These are phyloP conservation scores for Temnothorax ravouxi DNA, from an alignment of 2,888 invertebrate species.

Conservation along the genomic window DNA sequence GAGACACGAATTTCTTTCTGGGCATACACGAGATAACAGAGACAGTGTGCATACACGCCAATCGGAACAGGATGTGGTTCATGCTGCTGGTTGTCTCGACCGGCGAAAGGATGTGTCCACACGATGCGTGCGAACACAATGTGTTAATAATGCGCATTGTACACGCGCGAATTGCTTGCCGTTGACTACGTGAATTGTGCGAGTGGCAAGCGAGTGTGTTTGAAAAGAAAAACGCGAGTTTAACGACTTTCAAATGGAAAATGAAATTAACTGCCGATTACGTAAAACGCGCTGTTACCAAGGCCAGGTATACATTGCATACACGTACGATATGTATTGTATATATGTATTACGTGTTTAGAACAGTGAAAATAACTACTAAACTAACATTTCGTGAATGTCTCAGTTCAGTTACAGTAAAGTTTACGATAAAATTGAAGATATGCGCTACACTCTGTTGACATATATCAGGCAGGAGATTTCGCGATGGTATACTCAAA, in stretches of 20 bases:
- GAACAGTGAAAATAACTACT: background rate
- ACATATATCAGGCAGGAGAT: background rate
- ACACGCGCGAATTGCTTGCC: slow-evolving; percentile 8
- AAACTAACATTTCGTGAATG: background rate
- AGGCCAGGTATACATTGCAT: background rate
- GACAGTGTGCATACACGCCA: background rate
- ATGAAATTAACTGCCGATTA: slow-evolving; percentile 9
- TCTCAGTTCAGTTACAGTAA: slow-evolving; percentile 4
- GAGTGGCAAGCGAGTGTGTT: background rate
- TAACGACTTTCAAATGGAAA: background rate
- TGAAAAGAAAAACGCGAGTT: background rate
- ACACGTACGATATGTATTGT: too few relatives aligned
- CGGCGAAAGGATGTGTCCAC: slow-evolving; percentile 41
- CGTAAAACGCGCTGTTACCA: background rate
- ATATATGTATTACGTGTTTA: background rate
- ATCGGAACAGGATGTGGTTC: slow-evolving; percentile 48
- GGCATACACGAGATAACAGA: slow-evolving; percentile 22
- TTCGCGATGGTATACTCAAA: slow-evolving; percentile 14
- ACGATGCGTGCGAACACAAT: slow-evolving; percentile 32
- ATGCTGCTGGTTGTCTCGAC: slow-evolving; percentile 43
- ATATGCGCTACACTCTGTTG: background rate
- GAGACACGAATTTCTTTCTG: slow-evolving; percentile 40
- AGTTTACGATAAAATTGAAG: slow-evolving; percentile 19
- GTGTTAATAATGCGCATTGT: slow-evolving; percentile 43
- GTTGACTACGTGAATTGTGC: background rate